Evolutionary conservation across 2,113 vertebrate species (phyloP), one percentile per base, ranked within the genome.

Genomic region (Rhabdomys dilectus): DNA sequence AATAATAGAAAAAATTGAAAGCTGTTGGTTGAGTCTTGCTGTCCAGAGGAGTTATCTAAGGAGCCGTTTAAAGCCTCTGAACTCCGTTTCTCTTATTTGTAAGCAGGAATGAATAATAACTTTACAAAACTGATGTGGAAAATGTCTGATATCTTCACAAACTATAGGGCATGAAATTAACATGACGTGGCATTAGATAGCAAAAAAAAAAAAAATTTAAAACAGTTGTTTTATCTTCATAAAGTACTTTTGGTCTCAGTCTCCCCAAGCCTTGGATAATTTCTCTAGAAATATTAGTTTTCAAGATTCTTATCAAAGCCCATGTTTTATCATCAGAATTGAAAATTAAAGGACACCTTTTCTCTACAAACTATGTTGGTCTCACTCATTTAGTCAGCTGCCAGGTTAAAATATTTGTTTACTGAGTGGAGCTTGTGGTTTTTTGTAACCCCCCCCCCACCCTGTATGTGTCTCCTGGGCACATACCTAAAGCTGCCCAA

Each of bases 241-340:
- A 48, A 93, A 82, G 51, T 85, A 85, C 17, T 68, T 91, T 56
- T 88, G 94, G 36, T 7, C 34, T 95, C 7, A 31, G 45, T 70
- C 42, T 91, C 82, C 80, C 56, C 66, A 94, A 86, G 36, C 53
- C 45, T 88, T 56, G 12, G 31, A 56, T 91, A 84, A 93, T 19
- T 93, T 96, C 56, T 90, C 22, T 51, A 93, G 48, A 42, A 97
- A 88, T 68, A 94, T 91, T 92, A 85, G 26, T 58, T 85, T 94
- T 90, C 77, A 53, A 0, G 31, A 68, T 95, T 95, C 19, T 77
- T 97, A 88, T 91, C 93, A 95, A 95, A 82, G 31, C 56, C 72
- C 19, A 75, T 95, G 95, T 64, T 56, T 96, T 90, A 90, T 93
- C 96, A 91, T 92, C 76, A 85, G 72, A 88, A 94, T 91, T 72